Evolutionary conservation across 2,888 invertebrate species (phyloP), one percentile per base, ranked within the genome.

Genomic region (Callimorpha dominula): DNA sequence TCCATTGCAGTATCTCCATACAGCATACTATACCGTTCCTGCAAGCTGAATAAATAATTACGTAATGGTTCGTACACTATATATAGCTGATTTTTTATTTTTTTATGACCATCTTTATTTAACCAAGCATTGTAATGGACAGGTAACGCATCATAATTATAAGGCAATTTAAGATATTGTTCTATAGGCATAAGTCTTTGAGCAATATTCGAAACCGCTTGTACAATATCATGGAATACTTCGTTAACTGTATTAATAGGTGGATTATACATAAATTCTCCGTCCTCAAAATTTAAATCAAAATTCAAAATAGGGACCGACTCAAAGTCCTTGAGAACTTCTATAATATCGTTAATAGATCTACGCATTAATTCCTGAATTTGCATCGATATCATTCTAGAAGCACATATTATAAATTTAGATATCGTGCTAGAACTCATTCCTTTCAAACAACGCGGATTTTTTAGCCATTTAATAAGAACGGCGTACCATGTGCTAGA

Each of bases 311-410:
- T 96, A 0, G 97, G 97, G 68, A 97, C 96, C 60, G 91, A 90
- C 8, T 96, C 92, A 1, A 96, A 92, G 79, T 96, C 90, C 72
- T 94, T 92, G 14, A 97, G 94, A 12, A 96, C 90, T 1, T 96
- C 93, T 74, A 97, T 95, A 12, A 98, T 91, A 78, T 97, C 96
- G 63, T 96, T 93, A 66, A 98, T 96, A 11, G 97, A 97, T 68
- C 96, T 94, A 68, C 97, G 96, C 94, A 98, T 97, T 50, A 97
- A 86, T 83, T 97, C 96, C 81, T 97, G 96, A 81, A 98, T 96
- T 89, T 97, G 96, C 83, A 96, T 94, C 6, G 95, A 92, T 85
- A 96, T 95, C 86, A 94, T 93, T 88, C 91, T 95, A 14, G 93
- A 93, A 20, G 95, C 93, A 82, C 95, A 95, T 81, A 83, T 91